Evolutionary conservation across 1,140 invertebrate species (phyloP).

Genomic region (Spodoptera frugiperda): DNA sequence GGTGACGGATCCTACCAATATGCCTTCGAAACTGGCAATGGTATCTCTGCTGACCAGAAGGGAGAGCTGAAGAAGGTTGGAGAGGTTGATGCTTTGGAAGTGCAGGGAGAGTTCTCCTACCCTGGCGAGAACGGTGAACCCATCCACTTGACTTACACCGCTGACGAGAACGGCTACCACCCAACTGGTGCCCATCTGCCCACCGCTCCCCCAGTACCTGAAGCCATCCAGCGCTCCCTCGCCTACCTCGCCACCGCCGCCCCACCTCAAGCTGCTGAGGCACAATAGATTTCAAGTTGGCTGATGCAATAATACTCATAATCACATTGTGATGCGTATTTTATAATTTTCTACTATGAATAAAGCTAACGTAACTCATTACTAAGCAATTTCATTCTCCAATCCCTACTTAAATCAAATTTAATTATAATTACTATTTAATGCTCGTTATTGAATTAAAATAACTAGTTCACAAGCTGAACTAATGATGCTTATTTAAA

Average conservation of each 20-base stretch:
- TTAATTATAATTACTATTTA: not conserved
- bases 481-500: not conserved
- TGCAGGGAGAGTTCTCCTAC: conserved; percentile 89
- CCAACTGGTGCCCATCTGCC: conserved; percentile 88
- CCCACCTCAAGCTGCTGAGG: conserved; percentile 61
- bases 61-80: conserved; percentile 89
- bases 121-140: conserved; percentile 88
- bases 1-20: conserved; percentile 82
- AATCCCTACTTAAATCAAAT: not conserved
- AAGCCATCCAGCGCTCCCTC: conserved; percentile 82
- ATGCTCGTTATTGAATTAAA: conserved; percentile 12
- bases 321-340: conserved; percentile 54
- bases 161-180: conserved; percentile 92
- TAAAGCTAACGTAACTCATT: conserved; percentile 26
- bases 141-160: conserved; percentile 90
- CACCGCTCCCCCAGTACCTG: conserved; percentile 88
- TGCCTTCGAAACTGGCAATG: conserved; percentile 89
- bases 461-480: conserved; percentile 15
- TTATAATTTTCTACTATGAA: conserved; percentile 56
- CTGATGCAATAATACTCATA: conserved; percentile 59
- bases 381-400: not conserved
- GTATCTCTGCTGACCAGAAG: conserved; percentile 90
- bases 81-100: conserved; percentile 86
- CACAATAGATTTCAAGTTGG: conserved; percentile 54
- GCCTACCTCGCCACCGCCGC: conserved; percentile 84